Conservation (phyloP, 2,797 vertebrate genomes). For the Pseudopleuronectes americanus region DNA sequence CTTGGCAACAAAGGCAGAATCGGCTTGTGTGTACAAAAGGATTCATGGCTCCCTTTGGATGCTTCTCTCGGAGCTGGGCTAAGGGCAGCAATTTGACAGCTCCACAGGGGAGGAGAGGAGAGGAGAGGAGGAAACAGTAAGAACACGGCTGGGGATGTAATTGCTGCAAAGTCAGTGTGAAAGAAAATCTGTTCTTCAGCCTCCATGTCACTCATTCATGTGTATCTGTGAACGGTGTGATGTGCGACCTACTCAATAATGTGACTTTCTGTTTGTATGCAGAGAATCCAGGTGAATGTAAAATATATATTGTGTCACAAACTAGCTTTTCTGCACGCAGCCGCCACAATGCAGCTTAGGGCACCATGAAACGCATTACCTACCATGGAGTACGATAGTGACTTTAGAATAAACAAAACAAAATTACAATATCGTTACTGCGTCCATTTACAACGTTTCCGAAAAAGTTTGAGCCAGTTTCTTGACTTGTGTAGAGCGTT, state of each 20-base stretch:
- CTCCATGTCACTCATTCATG: not conserved
- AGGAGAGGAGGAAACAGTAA: not conserved
- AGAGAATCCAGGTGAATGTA: not conserved
- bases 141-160: not conserved
- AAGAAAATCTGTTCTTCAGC: conserved; percentile 9
- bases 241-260: not conserved
- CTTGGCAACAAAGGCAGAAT: conserved; percentile 63
- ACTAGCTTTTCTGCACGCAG: not conserved
- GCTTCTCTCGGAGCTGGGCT: conserved; percentile 8
- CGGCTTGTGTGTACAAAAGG: conserved; percentile 26
- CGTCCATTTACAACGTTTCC: too few species aligned
- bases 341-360: not conserved
- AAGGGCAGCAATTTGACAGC: conserved; percentile 14
- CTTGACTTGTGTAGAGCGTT: too few species aligned
- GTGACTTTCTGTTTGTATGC: not conserved
- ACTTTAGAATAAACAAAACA: too few species aligned
- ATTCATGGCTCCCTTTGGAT: conserved; percentile 24
- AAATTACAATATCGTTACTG: too few species aligned
- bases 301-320: not conserved
- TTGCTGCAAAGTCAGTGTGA: conserved; percentile 15
- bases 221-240: not conserved
- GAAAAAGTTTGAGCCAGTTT: too few species aligned
- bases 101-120: not conserved
- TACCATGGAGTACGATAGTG: not conserved
- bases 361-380: not conserved